Percentiles rank a stretch among this genome's conserved stretches.
Evolutionary conservation across 2,888 invertebrate genomes (phyloP).

Genomic region (Stratiomys singularior): DNA sequence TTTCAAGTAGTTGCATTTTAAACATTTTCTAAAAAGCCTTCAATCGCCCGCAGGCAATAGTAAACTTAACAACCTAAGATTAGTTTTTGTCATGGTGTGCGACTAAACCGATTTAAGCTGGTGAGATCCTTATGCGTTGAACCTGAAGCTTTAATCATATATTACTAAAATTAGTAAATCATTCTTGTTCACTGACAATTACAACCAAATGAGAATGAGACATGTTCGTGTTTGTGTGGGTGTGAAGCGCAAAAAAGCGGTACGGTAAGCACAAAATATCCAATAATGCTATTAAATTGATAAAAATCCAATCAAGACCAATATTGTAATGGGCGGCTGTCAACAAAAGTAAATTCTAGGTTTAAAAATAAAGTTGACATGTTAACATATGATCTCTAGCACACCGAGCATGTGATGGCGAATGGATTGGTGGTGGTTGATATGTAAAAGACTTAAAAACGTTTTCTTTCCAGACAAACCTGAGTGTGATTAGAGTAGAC

Average conservation of each 20-base stretch:
- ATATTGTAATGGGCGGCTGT: background rate
- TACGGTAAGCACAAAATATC: constrained; percentile 22
- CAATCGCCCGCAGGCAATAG: background rate
- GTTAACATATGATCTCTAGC: constrained; percentile 25
- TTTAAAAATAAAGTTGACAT: constrained; percentile 10
- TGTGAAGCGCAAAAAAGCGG: constrained; percentile 24
- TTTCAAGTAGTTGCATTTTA: background rate
- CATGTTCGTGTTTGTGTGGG: constrained; percentile 12
- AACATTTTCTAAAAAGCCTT: background rate
- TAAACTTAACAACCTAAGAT: background rate
- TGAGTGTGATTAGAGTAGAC: constrained; percentile 16
- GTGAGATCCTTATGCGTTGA: constrained; percentile 6
- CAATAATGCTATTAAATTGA: background rate
- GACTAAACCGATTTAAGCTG: background rate
- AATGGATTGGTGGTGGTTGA: background rate
- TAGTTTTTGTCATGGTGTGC: constrained; percentile 27
- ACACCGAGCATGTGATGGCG: constrained; percentile 12
- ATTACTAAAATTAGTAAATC: constrained; percentile 39
- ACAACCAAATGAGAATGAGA: constrained; percentile 31
- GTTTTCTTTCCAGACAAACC: constrained; percentile 28
- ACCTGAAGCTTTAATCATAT: constrained; percentile 33
- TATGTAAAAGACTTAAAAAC: background rate
- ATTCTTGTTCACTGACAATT: background rate
- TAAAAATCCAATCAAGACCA: background rate
- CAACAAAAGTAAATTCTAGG: background rate